Evolutionary conservation across 53 echinoderm and acorn worm genomes (phyloP).

Genomic region (Echinarachnius parma): DNA sequence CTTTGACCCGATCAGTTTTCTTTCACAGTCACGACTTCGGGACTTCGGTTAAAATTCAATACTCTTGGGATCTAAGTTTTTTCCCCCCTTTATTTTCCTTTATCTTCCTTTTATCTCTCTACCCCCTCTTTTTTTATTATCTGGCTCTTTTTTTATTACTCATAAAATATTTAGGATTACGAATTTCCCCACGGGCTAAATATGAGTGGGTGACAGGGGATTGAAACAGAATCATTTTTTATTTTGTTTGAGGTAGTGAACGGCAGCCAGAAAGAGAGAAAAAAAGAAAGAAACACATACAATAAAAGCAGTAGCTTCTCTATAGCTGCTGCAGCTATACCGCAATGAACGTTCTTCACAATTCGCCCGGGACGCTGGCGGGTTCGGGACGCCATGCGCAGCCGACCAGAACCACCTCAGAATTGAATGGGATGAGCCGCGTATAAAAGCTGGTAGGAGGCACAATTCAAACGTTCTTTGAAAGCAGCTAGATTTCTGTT

Average conservation of each 20-base stretch:
- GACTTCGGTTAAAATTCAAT: no score
- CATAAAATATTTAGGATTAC: not conserved
- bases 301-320: no score
- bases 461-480: no score
- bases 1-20: no score
- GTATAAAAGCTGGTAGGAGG: not conserved
- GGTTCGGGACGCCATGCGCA: constrained; percentile 31
- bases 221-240: constrained; percentile 24
- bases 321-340: constrained; percentile 11
- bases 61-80: no score
- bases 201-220: constrained; percentile 19
- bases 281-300: not conserved
- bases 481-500: no score
- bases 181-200: constrained; percentile 35
- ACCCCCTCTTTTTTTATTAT: not conserved
- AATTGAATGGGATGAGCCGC: constrained; percentile 23
- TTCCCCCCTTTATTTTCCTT: not conserved
- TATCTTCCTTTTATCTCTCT: not conserved
- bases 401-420: constrained; percentile 29
- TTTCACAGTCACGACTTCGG: no score
- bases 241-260: no score
- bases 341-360: constrained; percentile 5
- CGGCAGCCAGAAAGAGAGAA: not conserved
- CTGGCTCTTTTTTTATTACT: not conserved
- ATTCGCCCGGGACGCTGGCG: constrained; percentile 10